Evolutionary conservation across 2,888 invertebrate genomes (phyloP).

Genomic region (Morpho achilles): DNA sequence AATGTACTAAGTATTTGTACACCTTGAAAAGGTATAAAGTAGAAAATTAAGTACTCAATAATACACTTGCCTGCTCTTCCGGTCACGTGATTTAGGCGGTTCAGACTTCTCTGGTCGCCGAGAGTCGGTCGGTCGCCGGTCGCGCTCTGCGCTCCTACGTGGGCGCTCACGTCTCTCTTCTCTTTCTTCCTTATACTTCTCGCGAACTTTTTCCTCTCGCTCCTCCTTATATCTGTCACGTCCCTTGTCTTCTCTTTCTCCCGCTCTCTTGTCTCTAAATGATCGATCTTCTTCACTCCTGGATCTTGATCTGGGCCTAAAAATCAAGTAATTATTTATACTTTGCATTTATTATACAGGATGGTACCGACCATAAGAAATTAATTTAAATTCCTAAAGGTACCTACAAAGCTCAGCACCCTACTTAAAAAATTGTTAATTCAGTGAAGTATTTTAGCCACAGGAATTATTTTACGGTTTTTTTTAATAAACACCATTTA

Average conservation of each 20-base stretch:
- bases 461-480: too few species aligned
- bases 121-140: constrained; percentile 2
- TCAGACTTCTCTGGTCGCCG: constrained; percentile 20
- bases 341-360: too few species aligned
- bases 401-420: too few species aligned
- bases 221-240: constrained; percentile 16
- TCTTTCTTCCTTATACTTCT: constrained; percentile 16
- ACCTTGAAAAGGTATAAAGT: too few species aligned
- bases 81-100: constrained; percentile 31
- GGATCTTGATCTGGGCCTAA: constrained; percentile 33
- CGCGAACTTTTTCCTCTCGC: constrained; percentile 22
- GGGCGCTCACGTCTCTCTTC: constrained; percentile 23
- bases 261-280: constrained; percentile 39
- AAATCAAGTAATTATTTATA: neutral
- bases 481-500: too few species aligned
- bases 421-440: too few species aligned
- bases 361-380: too few species aligned
- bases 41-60: neutral
- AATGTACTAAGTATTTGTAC: too few species aligned
- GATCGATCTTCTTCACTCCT: constrained; percentile 47
- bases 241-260: constrained; percentile 12
- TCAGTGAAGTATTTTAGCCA: too few species aligned
- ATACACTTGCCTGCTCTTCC: constrained; percentile 46
- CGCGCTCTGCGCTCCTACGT: constrained; percentile 9
- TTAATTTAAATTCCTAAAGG: too few species aligned